Evolutionary conservation across 1,140 invertebrate genomes (phyloP).

Genomic region (Caenorhabditis briggsae): DNA sequence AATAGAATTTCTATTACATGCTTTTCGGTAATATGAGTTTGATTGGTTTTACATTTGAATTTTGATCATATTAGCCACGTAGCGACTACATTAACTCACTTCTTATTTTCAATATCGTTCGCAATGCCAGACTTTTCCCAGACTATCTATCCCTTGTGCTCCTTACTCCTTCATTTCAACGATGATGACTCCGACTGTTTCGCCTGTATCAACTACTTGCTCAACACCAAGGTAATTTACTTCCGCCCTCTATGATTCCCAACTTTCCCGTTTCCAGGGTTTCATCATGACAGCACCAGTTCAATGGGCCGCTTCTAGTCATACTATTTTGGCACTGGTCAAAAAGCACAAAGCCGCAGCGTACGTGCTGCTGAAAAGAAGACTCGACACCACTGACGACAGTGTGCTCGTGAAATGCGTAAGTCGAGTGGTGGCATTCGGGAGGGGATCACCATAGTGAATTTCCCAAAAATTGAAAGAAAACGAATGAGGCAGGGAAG

Average conservation of each 20-base stretch:
- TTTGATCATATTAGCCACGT: neutral
- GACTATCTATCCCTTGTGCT: constrained; percentile 76
- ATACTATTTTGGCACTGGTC: constrained; percentile 60
- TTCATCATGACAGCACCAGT: constrained; percentile 59
- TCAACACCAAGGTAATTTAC: constrained; percentile 49
- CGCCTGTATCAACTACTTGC: constrained; percentile 63
- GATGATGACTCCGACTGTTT: constrained; percentile 75
- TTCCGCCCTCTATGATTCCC: constrained; percentile 61
- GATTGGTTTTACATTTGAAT: too few species aligned
- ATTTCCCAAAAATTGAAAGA: constrained; percentile 65
- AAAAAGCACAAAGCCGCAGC: constrained; percentile 66
- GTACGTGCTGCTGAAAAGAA: constrained; percentile 70
- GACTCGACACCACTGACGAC: constrained; percentile 69
- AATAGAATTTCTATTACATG: too few species aligned
- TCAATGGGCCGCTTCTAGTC: constrained; percentile 61
- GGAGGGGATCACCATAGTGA: neutral
- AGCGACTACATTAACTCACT: too few species aligned
- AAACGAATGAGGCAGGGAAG: constrained; percentile 70
- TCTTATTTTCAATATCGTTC: too few species aligned
- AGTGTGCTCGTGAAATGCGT: constrained; percentile 60
- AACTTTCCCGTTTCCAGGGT: constrained; percentile 63
- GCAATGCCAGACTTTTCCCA: constrained; percentile 50
- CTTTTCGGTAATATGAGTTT: too few species aligned
- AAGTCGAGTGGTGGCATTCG: neutral
- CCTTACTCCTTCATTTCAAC: constrained; percentile 75